phyloP scores from a whole-genome alignment of 64 coral and sea anemone genomes.

The Platygyra sinensis region DNA sequence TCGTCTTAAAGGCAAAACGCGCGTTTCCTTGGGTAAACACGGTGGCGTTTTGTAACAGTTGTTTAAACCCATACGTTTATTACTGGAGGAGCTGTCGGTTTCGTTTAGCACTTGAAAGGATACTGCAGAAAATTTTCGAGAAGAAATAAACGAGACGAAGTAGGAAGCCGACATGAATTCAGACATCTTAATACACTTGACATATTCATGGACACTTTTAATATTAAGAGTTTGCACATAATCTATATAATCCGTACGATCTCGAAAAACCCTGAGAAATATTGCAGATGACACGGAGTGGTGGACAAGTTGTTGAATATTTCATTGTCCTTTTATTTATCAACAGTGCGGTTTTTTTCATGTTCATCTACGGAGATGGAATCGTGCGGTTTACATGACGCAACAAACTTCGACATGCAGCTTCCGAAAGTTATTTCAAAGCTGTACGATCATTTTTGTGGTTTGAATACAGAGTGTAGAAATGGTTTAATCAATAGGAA shows the following conservation, averaged over 20 bases:
- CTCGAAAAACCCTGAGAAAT: background rate
- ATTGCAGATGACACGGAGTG: background rate
- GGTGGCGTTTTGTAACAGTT: conserved; percentile 69
- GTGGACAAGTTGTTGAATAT: background rate
- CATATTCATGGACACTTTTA: background rate
- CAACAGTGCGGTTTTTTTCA: background rate
- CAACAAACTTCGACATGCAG: background rate
- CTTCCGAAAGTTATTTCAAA: background rate
- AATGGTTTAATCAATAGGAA: background rate
- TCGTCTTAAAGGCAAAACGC: conserved; percentile 2
- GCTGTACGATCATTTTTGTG: background rate
- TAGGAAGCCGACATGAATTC: background rate
- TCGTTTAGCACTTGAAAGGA: conserved; percentile 46
- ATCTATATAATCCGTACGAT: background rate
- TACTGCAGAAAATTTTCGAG: conserved; percentile 3
- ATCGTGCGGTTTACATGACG: background rate
- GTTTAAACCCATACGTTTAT: conserved; percentile 83
- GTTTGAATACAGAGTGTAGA: background rate
- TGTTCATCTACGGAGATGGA: background rate
- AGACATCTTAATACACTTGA: background rate
- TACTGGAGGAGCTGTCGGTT: conserved; percentile 89
- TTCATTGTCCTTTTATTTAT: background rate
- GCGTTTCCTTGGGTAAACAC: conserved; percentile 89
- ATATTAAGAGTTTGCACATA: background rate
- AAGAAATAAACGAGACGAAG: background rate